These are phyloP conservation scores for Lonchura striata DNA, from an alignment of 2,113 vertebrate species.

Conservation along the genomic window DNA sequence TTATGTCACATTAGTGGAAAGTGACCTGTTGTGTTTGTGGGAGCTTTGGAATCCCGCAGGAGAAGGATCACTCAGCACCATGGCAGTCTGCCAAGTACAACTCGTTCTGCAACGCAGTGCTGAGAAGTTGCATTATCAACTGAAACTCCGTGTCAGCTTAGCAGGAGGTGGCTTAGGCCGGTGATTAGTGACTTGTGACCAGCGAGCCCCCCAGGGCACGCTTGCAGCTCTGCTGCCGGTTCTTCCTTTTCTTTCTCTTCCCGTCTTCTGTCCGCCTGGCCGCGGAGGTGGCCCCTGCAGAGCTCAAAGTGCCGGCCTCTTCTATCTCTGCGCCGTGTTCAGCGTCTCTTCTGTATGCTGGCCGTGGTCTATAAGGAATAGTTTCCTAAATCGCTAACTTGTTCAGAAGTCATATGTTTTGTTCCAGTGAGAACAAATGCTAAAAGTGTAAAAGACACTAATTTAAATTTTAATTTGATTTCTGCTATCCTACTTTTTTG, in stretches of 20 bases:
- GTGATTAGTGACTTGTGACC: slow-evolving; percentile 34
- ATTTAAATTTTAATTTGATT: neutral
- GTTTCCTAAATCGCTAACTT: neutral
- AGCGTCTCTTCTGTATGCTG: fast-evolving
- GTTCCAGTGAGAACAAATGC: neutral
- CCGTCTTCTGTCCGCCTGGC: fast-evolving
- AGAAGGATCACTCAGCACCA: slow-evolving; percentile 54
- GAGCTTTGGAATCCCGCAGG: slow-evolving; percentile 63
- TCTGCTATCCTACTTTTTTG: neutral
- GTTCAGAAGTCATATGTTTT: neutral
- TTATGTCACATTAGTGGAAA: slow-evolving; percentile 57
- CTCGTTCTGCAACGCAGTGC: slow-evolving; percentile 57
- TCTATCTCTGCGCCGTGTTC: neutral
- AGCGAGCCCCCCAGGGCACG: neutral
- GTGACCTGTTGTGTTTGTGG: slow-evolving; percentile 65
- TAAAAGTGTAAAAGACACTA: neutral
- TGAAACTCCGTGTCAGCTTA: neutral
- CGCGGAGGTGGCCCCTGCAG: neutral
- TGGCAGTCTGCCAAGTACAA: slow-evolving; percentile 62
- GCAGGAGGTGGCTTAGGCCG: slow-evolving; percentile 30
- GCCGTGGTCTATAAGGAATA: neutral
- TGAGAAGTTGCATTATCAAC: slow-evolving; percentile 55
- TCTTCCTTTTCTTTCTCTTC: neutral
- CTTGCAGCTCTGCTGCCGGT: neutral
- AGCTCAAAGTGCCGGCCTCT: neutral